These are phyloP conservation scores for Saturnia pavonia DNA, from an alignment of 2,888 invertebrate species.

Conservation along the genomic window DNA sequence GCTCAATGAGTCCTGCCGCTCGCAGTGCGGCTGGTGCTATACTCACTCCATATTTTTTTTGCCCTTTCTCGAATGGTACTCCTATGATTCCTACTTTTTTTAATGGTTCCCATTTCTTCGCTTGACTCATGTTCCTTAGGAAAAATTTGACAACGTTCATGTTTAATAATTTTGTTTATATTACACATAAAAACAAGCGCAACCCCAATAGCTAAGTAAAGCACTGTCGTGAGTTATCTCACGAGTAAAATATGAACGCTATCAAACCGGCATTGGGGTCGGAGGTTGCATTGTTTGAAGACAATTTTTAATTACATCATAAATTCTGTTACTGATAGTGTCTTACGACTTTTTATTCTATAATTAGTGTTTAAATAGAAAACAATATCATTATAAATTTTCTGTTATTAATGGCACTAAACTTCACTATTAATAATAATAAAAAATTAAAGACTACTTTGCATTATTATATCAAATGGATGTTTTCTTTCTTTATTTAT, in stretches of 20 bases:
- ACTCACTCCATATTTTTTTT: conserved; percentile 87
- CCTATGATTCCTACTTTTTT: conserved; percentile 87
- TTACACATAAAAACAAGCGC: conserved; percentile 30
- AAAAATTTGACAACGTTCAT: conserved; percentile 66
- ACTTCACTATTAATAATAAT: neutral
- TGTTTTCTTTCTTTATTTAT: neutral
- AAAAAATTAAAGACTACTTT: no score
- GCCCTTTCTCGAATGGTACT: conserved; percentile 91
- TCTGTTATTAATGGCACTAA: neutral
- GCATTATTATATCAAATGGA: no score
- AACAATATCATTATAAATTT: neutral
- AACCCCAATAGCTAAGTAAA: conserved; percentile 19
- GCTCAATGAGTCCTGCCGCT: conserved; percentile 83
- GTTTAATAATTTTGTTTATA: conserved; percentile 32
- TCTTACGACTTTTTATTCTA: neutral
- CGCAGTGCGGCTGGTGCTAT: conserved; percentile 86
- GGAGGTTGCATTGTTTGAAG: conserved; percentile 43
- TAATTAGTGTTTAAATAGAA: neutral
- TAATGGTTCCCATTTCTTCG: conserved; percentile 55
- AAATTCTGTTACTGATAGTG: conserved; percentile 27
- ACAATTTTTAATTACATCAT: conserved; percentile 37
- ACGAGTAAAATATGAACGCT: conserved; percentile 40
- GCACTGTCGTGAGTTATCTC: conserved; percentile 8
- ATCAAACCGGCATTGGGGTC: conserved; percentile 42
- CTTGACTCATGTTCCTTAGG: conserved; percentile 60